Conservation (phyloP, 2,888 invertebrate genomes). For the Cinara cedri region DNA sequence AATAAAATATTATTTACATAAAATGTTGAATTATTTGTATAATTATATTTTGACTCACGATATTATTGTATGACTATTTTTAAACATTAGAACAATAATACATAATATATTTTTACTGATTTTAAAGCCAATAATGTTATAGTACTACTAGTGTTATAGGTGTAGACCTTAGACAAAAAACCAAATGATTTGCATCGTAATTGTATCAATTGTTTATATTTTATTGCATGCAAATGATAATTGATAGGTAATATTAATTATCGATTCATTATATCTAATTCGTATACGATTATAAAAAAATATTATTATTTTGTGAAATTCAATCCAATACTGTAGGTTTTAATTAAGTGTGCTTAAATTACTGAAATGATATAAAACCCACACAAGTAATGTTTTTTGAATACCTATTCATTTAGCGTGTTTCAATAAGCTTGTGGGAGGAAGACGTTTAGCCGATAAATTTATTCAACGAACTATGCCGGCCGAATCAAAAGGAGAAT, state of each 20-base stretch:
- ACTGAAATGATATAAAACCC: background rate
- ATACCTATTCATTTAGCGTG: conserved; percentile 72
- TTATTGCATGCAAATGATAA: background rate
- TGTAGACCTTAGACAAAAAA: no score
- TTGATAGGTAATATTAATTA: no score
- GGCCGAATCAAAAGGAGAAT: conserved; percentile 78
- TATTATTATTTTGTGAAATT: no score
- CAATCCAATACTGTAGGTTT: no score
- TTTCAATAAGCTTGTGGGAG: conserved; percentile 77
- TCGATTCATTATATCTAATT: no score
- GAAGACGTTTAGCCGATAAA: conserved; percentile 73
- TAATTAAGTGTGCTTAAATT: background rate
- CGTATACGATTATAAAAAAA: no score
- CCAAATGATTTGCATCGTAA: no score
- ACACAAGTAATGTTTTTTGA: conserved; percentile 53
- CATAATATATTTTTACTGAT: background rate
- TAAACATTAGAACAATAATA: conserved; percentile 36
- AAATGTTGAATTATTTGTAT: no score
- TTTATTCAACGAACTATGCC: conserved; percentile 73
- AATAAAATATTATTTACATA: no score
- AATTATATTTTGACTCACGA: no score
- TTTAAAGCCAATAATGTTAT: background rate
- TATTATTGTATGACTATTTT: conserved; percentile 35
- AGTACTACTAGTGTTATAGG: no score
- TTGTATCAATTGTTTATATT: no score